Evolutionary conservation across 2,113 vertebrate species (phyloP), one percentile per base, ranked within the genome.

Genomic region (Spermophilus dauricus): DNA sequence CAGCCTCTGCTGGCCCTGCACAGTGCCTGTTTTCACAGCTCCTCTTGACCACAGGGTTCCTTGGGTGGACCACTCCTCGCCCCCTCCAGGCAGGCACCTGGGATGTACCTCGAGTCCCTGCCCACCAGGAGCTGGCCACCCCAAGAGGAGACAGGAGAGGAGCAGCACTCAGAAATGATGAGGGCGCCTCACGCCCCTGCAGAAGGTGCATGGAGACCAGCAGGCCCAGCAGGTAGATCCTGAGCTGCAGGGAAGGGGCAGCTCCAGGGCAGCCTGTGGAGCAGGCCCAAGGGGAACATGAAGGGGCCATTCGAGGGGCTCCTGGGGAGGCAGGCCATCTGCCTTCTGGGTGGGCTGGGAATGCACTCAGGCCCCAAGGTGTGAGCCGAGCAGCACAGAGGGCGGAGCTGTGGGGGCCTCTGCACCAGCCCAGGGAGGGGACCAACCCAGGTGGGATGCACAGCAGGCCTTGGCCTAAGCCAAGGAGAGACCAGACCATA

Each of bases 161-260:
- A n/a, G 48, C 67, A n/a, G 16, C 7, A 28, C 34, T 17, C 8
- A 5, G 24, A 37, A 48, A 26, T 24, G 4, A 24, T 0, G 22
- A 24, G 34, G 37, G 58, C 24, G 34, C 30, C n/a, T 5, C 67
- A 20, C 0, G 1, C 18, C 67, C 0, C 0, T 12, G 37, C 82
- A 53, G 76, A 42, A 73, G 45, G 11, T 0, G 16, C 45, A 12
- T 2, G 5, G 10, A 22, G 45, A 11, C 65, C 3, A 22, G 1
- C 13, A 14, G 58, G 42, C 1, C 1, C 26, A 18, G 58, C 32
- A 53, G 83, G 61, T 16, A 5, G 39, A 56, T n/a, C 53, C 53
- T 56, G 75, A 26, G 58, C 58, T 61, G 61, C 61, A 22, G 56
- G 20, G 4, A 20, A 22, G 56, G 51, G 51, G 51, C 51, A 53